Percentiles rank a stretch among this genome's conserved stretches.
phyloP scores from a whole-genome alignment of 2,797 vertebrate species.

The Dendrocincla tyrannina region DNA sequence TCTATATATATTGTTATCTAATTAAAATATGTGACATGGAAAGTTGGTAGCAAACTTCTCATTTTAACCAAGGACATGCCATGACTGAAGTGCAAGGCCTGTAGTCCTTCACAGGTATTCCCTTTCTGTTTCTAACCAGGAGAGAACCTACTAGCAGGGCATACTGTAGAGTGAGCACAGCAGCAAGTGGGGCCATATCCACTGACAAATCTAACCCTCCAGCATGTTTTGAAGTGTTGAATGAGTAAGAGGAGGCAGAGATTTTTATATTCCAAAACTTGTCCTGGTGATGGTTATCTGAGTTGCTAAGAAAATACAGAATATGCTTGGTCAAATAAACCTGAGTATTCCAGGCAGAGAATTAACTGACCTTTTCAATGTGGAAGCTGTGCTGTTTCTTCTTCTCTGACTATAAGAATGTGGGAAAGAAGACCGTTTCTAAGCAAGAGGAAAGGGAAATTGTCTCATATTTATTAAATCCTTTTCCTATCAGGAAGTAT shows the following conservation, averaged over 20 bases:
- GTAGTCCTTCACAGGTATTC: background rate
- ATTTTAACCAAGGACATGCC: background rate
- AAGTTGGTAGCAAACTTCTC: background rate
- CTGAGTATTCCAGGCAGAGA: background rate
- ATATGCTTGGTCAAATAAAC: background rate
- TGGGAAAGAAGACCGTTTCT: constrained; percentile 46
- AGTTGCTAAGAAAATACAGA: background rate
- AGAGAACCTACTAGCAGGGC: background rate
- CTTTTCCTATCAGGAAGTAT: constrained; percentile 64
- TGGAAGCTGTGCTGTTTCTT: background rate
- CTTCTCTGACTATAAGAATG: background rate
- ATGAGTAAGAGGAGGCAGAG: background rate
- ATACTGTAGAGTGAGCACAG: background rate
- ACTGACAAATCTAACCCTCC: background rate
- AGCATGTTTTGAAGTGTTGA: background rate
- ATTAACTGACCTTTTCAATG: background rate
- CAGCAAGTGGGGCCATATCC: background rate
- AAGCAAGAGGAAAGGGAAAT: constrained; percentile 52
- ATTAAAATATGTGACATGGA: background rate
- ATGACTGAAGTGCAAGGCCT: background rate
- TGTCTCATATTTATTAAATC: constrained; percentile 62
- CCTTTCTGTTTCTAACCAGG: background rate
- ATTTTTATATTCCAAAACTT: background rate
- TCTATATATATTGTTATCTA: background rate
- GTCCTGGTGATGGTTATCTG: background rate